Base-by-base conservation (phyloP, 2,888 invertebrate species). In the Epirrita christyi region DNA sequence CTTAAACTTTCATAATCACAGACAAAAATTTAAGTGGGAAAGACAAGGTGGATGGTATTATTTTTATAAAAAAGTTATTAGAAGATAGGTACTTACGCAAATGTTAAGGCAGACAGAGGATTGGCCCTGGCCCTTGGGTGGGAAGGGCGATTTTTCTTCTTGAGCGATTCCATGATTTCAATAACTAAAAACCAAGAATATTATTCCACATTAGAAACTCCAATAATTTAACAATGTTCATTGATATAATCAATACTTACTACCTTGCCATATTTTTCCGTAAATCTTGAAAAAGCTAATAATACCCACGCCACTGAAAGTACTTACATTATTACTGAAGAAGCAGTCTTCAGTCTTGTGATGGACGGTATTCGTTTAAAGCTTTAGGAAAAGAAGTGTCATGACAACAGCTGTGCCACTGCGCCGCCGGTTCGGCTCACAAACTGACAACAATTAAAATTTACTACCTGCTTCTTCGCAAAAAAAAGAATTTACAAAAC, bases 111-210 rank as follows among this genome's bases (percentile, higher is more conserved):
- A 28, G 95, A 95, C 34, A 96, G 68, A n/a, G 93, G 91, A 76
- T 95, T 95, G 13, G 95, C 94, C 67, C 83, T 92, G 68, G 94
- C 93, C 72, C 95, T 90, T 0, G 95, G 95, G 85, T 95, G 94
- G 51, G 92, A 86, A 61, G 92, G 93, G 53, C 92, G 93, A 50
- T 88, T 85, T 71, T 88, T 92, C 77, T 93, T 93, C 69, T 91
- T 92, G 67, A 85, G 83, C 52, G 93, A 84, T 78, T 94, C 93
- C 94, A 94, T 94, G 59, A 38, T 44, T 56, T 36, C 29, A 55
- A 46, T 10, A 14, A 43, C n/a, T 37, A 54, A 21, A 14, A 40
- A 45, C 15, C 40, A 50, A 36, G n/a, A 8, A 32, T 21, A 32
- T 9, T 3, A 32, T 9, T 32, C 6, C 2, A 9, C 5, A 32